phyloP scores from a whole-genome alignment of 1,140 invertebrate genomes.

The Sipha flava region DNA sequence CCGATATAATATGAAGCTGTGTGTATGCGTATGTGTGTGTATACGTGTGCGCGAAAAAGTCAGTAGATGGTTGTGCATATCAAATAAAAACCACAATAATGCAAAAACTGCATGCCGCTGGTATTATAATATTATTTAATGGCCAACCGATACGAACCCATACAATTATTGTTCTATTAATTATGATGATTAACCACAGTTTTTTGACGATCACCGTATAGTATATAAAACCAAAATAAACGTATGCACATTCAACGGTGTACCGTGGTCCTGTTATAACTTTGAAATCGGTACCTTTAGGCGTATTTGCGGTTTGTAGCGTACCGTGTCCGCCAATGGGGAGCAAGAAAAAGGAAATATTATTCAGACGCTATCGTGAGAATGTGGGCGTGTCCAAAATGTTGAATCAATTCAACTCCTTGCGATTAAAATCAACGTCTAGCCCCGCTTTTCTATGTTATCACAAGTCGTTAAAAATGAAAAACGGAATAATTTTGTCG shows the following conservation, averaged over 20 bases:
- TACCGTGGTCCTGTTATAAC: not conserved
- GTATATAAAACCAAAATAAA: not conserved
- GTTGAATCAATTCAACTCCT: constrained; percentile 16
- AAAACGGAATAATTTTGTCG: not conserved
- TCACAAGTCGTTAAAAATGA: constrained; percentile 4
- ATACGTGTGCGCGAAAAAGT: not conserved
- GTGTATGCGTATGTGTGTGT: not conserved
- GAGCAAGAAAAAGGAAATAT: constrained; percentile 3
- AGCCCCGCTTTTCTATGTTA: constrained; percentile 11
- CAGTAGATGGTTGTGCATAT: not conserved
- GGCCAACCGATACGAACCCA: not conserved
- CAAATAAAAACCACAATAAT: not conserved
- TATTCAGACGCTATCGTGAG: constrained; percentile 26
- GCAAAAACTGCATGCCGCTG: not conserved
- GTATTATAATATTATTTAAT: not conserved
- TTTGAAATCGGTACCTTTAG: not conserved
- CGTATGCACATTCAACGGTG: not conserved
- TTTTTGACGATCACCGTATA: not conserved
- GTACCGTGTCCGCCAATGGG: not conserved
- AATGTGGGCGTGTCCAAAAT: constrained; percentile 23
- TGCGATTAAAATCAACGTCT: constrained; percentile 18
- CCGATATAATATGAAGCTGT: not conserved
- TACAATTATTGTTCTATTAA: constrained; percentile 10
- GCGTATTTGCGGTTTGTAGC: constrained; percentile 4
- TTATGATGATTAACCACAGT: constrained; percentile 1